These are phyloP conservation scores for Burhinus oedicnemus DNA, from an alignment of 2,113 vertebrate species.

Conservation along the genomic window DNA sequence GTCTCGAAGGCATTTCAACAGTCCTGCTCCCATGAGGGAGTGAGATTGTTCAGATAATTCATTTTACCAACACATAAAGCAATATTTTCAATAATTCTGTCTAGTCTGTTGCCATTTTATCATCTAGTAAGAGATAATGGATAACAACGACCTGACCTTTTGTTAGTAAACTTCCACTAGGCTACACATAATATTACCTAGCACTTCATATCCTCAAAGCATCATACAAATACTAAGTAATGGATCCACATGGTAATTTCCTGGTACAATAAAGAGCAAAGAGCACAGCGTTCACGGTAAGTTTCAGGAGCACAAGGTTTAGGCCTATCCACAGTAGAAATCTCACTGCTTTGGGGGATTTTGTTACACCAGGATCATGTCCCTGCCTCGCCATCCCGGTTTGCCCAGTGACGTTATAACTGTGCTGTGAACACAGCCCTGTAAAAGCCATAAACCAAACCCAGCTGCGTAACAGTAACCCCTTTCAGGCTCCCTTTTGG, in stretches of 20 bases:
- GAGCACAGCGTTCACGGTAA: not conserved
- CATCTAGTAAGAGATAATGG: not conserved
- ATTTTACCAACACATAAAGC: not conserved
- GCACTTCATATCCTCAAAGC: not conserved
- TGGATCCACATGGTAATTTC: not conserved
- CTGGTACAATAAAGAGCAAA: not conserved
- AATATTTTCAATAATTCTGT: conserved; percentile 11
- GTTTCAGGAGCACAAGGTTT: not conserved
- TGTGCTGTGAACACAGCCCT: not conserved
- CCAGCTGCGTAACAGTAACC: not conserved
- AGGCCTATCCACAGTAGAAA: not conserved
- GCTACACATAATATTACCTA: not conserved
- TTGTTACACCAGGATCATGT: rapidly evolving
- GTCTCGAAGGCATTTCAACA: not conserved
- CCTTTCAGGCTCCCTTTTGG: not conserved
- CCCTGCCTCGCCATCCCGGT: not conserved
- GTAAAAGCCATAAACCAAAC: not conserved
- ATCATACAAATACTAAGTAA: not conserved
- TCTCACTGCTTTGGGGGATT: not conserved
- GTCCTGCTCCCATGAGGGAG: not conserved
- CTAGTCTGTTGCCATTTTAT: not conserved
- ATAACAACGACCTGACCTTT: not conserved
- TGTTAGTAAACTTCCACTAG: not conserved
- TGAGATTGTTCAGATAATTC: not conserved
- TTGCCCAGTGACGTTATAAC: not conserved